Conservation (phyloP, 2,888 invertebrate species). For the Drosophila anomelani region DNA sequence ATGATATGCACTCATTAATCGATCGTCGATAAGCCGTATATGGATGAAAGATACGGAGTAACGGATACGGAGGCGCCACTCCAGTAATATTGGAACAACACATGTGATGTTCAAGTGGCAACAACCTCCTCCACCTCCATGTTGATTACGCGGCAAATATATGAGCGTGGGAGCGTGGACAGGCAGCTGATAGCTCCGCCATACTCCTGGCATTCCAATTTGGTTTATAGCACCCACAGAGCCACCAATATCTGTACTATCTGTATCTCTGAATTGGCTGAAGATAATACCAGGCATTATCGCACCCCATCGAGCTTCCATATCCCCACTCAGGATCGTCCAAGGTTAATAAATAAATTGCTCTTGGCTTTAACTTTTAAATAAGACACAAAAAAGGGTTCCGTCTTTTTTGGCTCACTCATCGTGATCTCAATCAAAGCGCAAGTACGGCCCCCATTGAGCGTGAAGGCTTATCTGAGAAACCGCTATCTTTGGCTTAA, state of each 20-base stretch:
- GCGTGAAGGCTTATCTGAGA: neutral
- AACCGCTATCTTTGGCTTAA: neutral
- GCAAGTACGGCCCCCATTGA: neutral
- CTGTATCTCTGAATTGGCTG: slow-evolving; percentile 1
- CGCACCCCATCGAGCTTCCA: neutral
- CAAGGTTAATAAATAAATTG: slow-evolving; percentile 1
- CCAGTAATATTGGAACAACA: slow-evolving; percentile 18
- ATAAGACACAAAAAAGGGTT: neutral
- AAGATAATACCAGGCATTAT: slow-evolving; percentile 9
- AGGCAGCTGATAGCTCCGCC: slow-evolving; percentile 12
- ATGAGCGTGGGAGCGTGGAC: slow-evolving; percentile 32
- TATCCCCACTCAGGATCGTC: neutral
- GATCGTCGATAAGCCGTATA: slow-evolving; percentile 10
- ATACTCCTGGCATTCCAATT: slow-evolving; percentile 8
- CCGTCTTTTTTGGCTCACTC: neutral
- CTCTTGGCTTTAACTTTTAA: neutral
- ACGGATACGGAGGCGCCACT: slow-evolving; percentile 28
- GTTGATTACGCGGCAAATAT: slow-evolving; percentile 21
- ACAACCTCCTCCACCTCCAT: neutral
- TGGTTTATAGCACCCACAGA: slow-evolving; percentile 20
- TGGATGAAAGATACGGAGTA: slow-evolving; percentile 7
- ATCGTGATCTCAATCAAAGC: neutral
- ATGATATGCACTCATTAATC: slow-evolving; percentile 26
- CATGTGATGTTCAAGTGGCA: slow-evolving; percentile 19
- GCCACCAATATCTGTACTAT: slow-evolving; percentile 7